Conservation (phyloP, 2,888 invertebrate genomes). For the Brachyptera risi region DNA sequence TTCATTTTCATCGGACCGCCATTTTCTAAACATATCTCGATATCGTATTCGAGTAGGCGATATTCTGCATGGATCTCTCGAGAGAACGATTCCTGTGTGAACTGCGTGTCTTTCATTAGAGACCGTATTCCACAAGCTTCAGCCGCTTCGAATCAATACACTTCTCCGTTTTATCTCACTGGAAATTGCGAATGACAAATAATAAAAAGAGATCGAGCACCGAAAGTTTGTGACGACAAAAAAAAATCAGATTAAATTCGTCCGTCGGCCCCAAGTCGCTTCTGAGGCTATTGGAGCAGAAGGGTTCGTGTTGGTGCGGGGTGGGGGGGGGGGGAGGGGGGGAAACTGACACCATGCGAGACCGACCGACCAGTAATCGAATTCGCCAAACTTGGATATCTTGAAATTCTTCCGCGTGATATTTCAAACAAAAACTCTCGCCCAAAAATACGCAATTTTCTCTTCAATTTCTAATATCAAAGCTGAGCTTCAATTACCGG, state of each 20-base stretch:
- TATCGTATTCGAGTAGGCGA: no score
- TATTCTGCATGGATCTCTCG: no score
- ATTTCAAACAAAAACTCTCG: neutral
- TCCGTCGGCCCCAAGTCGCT: neutral
- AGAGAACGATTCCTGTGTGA: no score
- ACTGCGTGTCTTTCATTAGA: no score
- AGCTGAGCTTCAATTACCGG: no score
- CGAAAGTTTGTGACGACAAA: neutral
- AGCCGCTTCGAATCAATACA: no score
- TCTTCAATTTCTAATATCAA: no score
- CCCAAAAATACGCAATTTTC: no score
- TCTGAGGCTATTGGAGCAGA: neutral
- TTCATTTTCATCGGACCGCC: no score
- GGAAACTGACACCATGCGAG: no score
- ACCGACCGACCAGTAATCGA: conserved; percentile 1
- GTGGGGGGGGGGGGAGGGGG: neutral
- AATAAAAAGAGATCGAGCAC: neutral
- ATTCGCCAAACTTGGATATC: neutral
- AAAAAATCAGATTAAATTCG: neutral
- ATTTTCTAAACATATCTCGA: no score
- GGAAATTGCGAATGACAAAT: neutral
- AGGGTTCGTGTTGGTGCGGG: neutral
- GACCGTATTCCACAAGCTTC: no score
- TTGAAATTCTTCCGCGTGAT: neutral
- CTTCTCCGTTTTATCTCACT: neutral